Evolutionary conservation across 2,888 invertebrate genomes (phyloP).

Genomic region (Acanthopleura granulata): DNA sequence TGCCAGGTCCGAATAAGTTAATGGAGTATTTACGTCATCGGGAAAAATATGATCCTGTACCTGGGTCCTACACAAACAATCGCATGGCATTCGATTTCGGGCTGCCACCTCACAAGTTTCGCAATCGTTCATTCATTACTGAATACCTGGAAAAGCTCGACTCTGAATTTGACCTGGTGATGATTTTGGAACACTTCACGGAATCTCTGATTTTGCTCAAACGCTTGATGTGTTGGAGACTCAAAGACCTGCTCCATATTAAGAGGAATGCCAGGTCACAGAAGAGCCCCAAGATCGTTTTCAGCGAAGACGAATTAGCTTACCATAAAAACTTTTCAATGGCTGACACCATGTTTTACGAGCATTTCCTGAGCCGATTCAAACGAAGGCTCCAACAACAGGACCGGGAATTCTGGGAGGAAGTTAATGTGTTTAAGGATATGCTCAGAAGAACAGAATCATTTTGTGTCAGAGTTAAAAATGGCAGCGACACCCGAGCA

Average conservation of each 20-base stretch:
- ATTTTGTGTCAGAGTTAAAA: no score
- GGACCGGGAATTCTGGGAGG: no score
- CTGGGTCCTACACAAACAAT: constrained; percentile 35
- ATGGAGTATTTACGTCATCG: constrained; percentile 37
- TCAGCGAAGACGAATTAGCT: not conserved
- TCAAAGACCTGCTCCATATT: not conserved
- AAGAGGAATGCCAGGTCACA: not conserved
- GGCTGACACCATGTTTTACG: constrained; percentile 8
- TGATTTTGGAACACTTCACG: not conserved
- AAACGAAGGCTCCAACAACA: no score
- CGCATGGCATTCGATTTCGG: constrained; percentile 40
- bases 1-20: constrained; percentile 28
- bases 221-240: constrained; percentile 3
- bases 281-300: no score
- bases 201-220: not conserved
- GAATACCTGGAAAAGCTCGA: constrained; percentile 1
- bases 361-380: not conserved
- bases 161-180: constrained; percentile 2
- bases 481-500: no score
- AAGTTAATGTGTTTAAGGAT: no score
- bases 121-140: not conserved
- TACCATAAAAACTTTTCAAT: not conserved
- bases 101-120: not conserved
- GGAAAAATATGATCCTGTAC: constrained; percentile 33
- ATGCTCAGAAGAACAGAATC: no score